Conservation (phyloP, 2,888 invertebrate species). For the Lycocerus yunnanus region DNA sequence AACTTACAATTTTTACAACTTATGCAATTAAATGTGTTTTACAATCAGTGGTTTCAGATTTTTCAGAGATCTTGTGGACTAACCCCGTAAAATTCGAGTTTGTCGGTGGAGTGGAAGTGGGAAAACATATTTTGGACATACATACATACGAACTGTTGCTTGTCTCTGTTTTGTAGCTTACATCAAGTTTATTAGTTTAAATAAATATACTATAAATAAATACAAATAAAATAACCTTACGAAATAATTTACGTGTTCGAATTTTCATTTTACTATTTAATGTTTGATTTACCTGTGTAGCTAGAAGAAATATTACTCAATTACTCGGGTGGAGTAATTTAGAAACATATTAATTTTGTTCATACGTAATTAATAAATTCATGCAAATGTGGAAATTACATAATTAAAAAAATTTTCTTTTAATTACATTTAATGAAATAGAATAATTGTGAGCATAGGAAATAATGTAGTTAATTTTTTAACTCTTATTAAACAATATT, state of each 20-base stretch:
- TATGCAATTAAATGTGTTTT: too few species aligned
- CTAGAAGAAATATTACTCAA: background rate
- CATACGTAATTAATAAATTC: background rate
- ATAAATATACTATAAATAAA: too few species aligned
- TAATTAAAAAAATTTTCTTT: background rate
- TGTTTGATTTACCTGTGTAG: background rate
- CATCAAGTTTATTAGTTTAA: too few species aligned
- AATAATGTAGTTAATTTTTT: background rate
- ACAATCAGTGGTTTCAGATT: too few species aligned
- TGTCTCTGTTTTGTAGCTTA: too few species aligned
- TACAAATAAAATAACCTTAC: background rate
- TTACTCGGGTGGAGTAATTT: background rate
- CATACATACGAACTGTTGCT: too few species aligned
- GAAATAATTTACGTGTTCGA: too few species aligned
- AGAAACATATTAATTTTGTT: background rate
- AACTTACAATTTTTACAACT: too few species aligned
- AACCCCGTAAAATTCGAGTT: too few species aligned
- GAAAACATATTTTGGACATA: too few species aligned
- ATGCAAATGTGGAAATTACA: background rate
- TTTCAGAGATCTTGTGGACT: too few species aligned
- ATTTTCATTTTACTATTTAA: background rate
- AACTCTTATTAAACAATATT: background rate
- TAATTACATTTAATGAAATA: background rate
- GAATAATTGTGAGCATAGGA: background rate
- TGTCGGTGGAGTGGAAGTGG: too few species aligned